Conservation (phyloP, 2,888 invertebrate species). For the Sycophila texana region DNA sequence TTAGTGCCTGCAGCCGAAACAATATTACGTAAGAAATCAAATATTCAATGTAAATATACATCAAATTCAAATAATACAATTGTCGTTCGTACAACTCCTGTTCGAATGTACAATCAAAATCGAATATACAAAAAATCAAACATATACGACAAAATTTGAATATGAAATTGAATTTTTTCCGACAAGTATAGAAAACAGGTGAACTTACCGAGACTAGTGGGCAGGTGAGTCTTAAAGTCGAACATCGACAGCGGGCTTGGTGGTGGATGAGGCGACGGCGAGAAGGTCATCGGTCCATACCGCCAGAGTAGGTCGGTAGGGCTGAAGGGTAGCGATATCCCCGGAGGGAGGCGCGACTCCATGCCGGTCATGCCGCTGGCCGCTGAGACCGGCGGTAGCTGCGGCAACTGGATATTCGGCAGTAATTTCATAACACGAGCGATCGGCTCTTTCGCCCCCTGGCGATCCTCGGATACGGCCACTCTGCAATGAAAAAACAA, state of each 20-base stretch:
- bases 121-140: too few species aligned
- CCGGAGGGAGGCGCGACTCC: conserved; percentile 83
- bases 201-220: conserved; percentile 81
- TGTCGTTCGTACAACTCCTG: too few species aligned
- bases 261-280: conserved; percentile 80
- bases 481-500: conserved; percentile 13
- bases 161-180: too few species aligned
- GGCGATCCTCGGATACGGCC: background rate
- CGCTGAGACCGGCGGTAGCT: conserved; percentile 73
- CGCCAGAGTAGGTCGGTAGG: conserved; percentile 91
- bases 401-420: conserved; percentile 75
- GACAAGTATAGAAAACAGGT: too few species aligned
- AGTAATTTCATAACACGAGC: conserved; percentile 77
- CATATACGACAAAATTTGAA: too few species aligned
- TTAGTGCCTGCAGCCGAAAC: too few species aligned
- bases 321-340: conserved; percentile 87
- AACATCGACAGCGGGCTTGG: conserved; percentile 83
- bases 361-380: conserved; percentile 80
- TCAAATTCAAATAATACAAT: too few species aligned
- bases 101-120: too few species aligned
- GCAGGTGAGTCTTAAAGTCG: conserved; percentile 92
- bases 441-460: background rate
- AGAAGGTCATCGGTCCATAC: conserved; percentile 86
- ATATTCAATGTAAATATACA: too few species aligned
- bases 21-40: too few species aligned